phyloP scores from a whole-genome alignment of 2,113 vertebrate species.

The Eurystomus gularis region DNA sequence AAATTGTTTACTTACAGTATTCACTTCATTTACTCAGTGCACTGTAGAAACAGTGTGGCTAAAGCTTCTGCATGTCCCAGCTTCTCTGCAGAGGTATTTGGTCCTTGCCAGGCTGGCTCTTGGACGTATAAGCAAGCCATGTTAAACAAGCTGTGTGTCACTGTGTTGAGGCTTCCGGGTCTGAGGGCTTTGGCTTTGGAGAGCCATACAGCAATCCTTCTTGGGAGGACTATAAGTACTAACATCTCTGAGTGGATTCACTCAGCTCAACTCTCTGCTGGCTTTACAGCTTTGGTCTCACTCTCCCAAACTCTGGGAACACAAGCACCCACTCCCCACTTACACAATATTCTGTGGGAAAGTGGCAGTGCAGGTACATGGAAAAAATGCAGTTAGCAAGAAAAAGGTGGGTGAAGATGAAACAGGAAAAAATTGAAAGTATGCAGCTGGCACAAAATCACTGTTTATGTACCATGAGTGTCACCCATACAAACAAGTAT shows the following conservation, averaged over 20 bases:
- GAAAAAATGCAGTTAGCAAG: not conserved
- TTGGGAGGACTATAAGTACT: not conserved
- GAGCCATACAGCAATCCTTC: not conserved
- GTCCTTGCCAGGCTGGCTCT: not conserved
- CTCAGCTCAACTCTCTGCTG: not conserved
- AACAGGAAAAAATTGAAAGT: not conserved
- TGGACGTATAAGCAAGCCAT: not conserved
- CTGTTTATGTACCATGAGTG: not conserved
- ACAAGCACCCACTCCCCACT: not conserved
- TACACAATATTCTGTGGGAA: not conserved
- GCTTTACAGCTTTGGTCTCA: not conserved
- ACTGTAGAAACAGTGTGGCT: not conserved
- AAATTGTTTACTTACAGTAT: not conserved
- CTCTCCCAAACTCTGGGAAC: not conserved
- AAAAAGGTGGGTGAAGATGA: not conserved
- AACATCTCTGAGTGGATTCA: not conserved
- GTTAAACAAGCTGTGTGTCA: not conserved
- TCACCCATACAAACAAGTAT: not conserved
- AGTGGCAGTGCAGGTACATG: not conserved
- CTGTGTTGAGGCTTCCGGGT: not conserved
- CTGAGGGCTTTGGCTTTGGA: not conserved
- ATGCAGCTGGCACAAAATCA: not conserved
- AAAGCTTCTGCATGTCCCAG: not conserved
- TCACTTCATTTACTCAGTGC: not conserved
- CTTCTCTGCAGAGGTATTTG: not conserved